Evolutionary conservation across 37 sponge, comb jelly and placozoan species (phyloP).

Genomic region (Geodia barretti): DNA sequence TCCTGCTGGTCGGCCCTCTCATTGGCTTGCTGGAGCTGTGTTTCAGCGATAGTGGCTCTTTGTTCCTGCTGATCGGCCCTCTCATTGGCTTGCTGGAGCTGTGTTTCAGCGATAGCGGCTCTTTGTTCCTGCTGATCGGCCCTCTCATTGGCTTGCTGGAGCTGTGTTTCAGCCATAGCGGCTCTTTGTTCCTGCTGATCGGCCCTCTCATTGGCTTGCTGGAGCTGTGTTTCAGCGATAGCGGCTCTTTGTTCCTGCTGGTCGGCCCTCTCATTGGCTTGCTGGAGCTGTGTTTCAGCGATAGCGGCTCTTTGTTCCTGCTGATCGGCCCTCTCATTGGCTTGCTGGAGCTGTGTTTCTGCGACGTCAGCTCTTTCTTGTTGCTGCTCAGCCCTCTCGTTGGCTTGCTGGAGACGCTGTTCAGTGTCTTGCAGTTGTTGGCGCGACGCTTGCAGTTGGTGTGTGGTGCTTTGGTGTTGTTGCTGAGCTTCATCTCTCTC

Average conservation of each 20-base stretch:
- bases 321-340: no score
- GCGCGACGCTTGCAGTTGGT: not conserved
- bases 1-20: not conserved
- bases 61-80: no score
- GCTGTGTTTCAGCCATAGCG: not conserved
- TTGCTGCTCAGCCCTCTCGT: not conserved
- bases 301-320: no score
- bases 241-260: not conserved
- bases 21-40: not conserved
- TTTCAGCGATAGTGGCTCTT: not conserved
- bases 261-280: not conserved
- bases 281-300: no score
- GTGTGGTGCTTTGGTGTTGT: not conserved
- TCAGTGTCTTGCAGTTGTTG: not conserved
- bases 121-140: not conserved
- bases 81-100: not conserved
- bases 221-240: no score
- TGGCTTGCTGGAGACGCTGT: not conserved
- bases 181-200: no score
- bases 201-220: no score
- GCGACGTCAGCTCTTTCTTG: not conserved
- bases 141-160: not conserved
- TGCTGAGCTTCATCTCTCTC: not conserved
- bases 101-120: not conserved
- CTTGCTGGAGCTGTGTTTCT: not conserved